Conservation (phyloP, 2,797 vertebrate genomes). For the Epinephelus coioides region DNA sequence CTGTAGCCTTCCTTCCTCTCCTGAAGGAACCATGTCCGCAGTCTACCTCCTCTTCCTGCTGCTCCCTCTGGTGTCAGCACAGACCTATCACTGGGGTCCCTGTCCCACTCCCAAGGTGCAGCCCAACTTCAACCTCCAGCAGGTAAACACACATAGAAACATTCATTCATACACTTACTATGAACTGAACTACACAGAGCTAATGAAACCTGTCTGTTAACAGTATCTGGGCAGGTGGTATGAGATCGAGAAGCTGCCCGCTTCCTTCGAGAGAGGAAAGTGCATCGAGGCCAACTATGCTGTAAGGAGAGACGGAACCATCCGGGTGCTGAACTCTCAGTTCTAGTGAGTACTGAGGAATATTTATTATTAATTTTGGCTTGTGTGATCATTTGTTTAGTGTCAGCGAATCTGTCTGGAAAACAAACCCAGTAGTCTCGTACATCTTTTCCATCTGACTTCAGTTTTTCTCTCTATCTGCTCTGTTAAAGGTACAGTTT, state of each 20-base stretch:
- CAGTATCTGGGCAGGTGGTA: conserved; percentile 92
- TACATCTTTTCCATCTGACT: not conserved
- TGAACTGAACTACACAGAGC: not conserved
- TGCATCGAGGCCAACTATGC: conserved; percentile 91
- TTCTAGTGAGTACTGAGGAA: conserved; percentile 84
- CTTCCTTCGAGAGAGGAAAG: conserved; percentile 87
- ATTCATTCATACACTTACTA: not conserved
- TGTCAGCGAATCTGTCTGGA: not conserved
- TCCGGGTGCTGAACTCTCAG: conserved; percentile 86
- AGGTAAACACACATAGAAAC: conserved; percentile 76
- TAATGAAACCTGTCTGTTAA: not conserved
- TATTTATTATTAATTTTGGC: not conserved
- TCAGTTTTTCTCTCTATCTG: no score
- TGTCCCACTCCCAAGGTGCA: conserved; percentile 82
- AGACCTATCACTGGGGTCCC: conserved; percentile 84
- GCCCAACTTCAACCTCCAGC: conserved; percentile 84
- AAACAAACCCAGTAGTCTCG: not conserved
- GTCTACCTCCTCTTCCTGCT: conserved; percentile 63
- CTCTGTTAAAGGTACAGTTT: no score
- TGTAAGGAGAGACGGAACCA: conserved; percentile 85
- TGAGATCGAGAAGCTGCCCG: conserved; percentile 91
- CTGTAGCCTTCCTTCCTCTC: not conserved
- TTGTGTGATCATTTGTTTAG: not conserved
- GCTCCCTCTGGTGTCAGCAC: conserved; percentile 74
- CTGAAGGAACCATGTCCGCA: conserved; percentile 58